phyloP scores from a whole-genome alignment of 2,797 vertebrate genomes.

The Rhinatrema bivittatum region DNA sequence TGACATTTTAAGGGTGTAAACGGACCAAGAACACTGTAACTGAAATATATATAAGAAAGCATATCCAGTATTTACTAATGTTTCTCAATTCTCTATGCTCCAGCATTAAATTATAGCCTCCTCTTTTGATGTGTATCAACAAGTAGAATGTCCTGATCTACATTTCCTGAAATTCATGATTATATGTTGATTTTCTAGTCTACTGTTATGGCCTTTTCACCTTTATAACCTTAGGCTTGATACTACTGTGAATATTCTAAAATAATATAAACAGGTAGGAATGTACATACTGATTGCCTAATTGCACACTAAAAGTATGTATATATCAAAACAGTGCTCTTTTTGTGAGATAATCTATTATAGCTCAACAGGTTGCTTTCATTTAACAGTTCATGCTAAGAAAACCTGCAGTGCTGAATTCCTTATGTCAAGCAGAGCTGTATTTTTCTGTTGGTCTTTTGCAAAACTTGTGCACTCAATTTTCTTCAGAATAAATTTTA shows the following conservation, averaged over 20 bases:
- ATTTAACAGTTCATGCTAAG: slow-evolving; percentile 34
- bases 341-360: slow-evolving; percentile 39
- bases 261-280: slow-evolving; percentile 58
- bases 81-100: no score
- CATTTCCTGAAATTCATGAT: slow-evolving; percentile 34
- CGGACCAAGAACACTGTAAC: no score
- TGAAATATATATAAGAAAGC: no score
- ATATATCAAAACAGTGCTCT: slow-evolving; percentile 60
- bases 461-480: slow-evolving; percentile 60
- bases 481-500: slow-evolving; percentile 47
- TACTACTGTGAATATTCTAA: slow-evolving; percentile 59
- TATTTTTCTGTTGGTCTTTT: slow-evolving; percentile 56
- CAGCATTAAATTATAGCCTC: slow-evolving; percentile 44
- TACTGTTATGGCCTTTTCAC: slow-evolving; percentile 57
- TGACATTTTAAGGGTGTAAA: slow-evolving; percentile 1
- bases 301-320: slow-evolving; percentile 76
- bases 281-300: slow-evolving; percentile 69
- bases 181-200: slow-evolving; percentile 46
- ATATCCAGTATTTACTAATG: no score
- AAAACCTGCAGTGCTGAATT: slow-evolving; percentile 44
- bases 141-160: slow-evolving; percentile 28
- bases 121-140: slow-evolving; percentile 36
- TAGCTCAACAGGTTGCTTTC: slow-evolving; percentile 37
- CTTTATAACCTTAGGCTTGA: slow-evolving; percentile 64
- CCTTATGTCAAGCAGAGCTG: slow-evolving; percentile 42